Base-by-base conservation (phyloP, 2,797 vertebrate species). In the Salarias fasciatus region DNA sequence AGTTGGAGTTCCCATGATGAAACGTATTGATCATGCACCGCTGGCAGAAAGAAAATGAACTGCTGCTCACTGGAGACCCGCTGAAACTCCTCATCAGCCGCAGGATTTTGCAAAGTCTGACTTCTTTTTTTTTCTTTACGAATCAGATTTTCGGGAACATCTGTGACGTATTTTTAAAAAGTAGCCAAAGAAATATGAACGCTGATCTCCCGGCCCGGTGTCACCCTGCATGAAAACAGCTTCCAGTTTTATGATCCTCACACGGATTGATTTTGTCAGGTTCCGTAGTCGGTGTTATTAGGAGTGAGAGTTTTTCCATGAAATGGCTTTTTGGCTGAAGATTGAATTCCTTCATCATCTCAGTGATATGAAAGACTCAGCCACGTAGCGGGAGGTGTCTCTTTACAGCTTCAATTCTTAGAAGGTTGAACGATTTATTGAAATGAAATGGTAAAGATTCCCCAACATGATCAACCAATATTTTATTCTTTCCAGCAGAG, bases 1-100 rank as follows among this genome's bases (percentile, higher is more conserved):
- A 37, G 5, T 9, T 0, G 10, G 14, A 14, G 18, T 45, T 47
- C 1, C 24, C 30, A 8, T 45, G 10, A 74, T 54, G 11, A 47
- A 53, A 62, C 59, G 36, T 51, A 63, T 65, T 54, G 53, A 62
- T 61, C 12, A n/a, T 12, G 2, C 33, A 56, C 9, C 63, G 52
- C 53, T 70, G 43, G 44, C 52, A 62, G 55, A 47, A 8, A 36
- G 31, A n/a, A 69, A 66, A 63, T 59, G 30, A 55, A 64, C 18
- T 33, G 14, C 49, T 53, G 29, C 60, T 43, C 24, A 36, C 8
- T 52, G 8, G 24, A 72, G 60, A 66, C 33, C 45, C 48, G 11
- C 36, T 48, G n/a, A 45, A 8, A 13, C 51, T 36, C 18, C 42
- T 52, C 13, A 40, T 47, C 18, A 14, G 53, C 48, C 35, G 13